Conservation (phyloP, 2,113 vertebrate genomes). For the Pluvianellus socialis region DNA sequence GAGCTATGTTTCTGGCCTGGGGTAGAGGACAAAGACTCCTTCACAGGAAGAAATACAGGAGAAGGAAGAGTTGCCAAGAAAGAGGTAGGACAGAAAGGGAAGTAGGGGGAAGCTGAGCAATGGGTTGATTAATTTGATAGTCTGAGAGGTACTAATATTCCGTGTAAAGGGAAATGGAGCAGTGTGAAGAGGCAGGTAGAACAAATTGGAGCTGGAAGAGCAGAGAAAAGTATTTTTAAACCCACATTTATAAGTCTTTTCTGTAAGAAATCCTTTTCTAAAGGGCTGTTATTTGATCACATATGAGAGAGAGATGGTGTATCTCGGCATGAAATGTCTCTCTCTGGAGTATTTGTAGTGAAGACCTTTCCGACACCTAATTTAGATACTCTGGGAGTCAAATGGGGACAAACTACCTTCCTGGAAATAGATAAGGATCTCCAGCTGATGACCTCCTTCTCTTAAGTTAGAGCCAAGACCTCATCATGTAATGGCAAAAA, state of each 20-base stretch:
- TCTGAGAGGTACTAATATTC: neutral
- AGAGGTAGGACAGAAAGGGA: neutral
- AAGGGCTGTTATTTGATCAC: neutral
- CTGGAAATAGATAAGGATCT: neutral
- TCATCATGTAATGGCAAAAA: neutral
- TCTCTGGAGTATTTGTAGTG: neutral
- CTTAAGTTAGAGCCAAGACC: neutral
- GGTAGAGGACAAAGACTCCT: neutral
- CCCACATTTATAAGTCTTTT: neutral
- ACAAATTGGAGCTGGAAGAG: neutral
- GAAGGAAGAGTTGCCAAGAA: neutral
- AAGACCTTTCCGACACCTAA: neutral
- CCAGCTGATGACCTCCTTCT: neutral
- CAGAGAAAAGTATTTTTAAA: neutral
- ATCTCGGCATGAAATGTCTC: neutral
- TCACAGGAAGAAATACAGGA: neutral
- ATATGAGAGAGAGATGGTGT: neutral
- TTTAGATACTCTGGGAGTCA: slow-evolving; percentile 36
- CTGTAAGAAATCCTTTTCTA: neutral
- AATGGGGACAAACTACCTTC: neutral
- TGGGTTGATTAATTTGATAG: neutral
- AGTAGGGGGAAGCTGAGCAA: neutral
- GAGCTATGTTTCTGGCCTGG: neutral
- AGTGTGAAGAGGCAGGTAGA: neutral
- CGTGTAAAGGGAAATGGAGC: neutral